phyloP scores from a whole-genome alignment of 2,888 invertebrate species.

The Acleris literana region DNA sequence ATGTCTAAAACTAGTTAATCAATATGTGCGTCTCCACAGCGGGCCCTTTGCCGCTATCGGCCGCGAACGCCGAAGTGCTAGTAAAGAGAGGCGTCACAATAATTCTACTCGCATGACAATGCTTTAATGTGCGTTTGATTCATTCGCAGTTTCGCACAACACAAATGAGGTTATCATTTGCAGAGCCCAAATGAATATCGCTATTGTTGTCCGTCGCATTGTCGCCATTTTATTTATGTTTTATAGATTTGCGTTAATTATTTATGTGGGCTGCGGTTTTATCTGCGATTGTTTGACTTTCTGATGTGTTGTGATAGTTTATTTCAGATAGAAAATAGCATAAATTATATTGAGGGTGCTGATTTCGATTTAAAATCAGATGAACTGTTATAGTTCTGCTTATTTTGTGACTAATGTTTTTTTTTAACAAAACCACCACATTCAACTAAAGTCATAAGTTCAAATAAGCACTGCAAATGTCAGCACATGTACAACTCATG shows the following conservation, averaged over 20 bases:
- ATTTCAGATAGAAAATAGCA: neutral
- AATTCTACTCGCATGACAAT: conserved; percentile 81
- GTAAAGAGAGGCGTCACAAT: conserved; percentile 81
- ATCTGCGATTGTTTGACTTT: conserved; percentile 27
- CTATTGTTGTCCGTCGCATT: conserved; percentile 58
- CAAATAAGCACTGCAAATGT: too few species aligned
- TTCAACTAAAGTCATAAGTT: too few species aligned
- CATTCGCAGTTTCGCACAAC: conserved; percentile 64
- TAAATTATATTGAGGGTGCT: too few species aligned
- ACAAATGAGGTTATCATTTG: conserved; percentile 81
- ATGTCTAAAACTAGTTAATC: conserved; percentile 1
- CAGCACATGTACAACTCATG: too few species aligned
- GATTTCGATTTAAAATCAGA: too few species aligned
- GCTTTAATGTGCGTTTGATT: conserved; percentile 82
- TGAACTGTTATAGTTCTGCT: too few species aligned
- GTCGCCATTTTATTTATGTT: conserved; percentile 49
- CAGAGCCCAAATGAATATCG: conserved; percentile 71
- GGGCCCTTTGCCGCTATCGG: conserved; percentile 43
- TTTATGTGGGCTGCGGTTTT: conserved; percentile 44
- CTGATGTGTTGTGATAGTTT: conserved; percentile 8
- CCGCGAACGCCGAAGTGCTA: conserved; percentile 71
- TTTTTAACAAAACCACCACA: too few species aligned
- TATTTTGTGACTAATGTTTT: too few species aligned
- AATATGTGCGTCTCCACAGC: conserved; percentile 47
- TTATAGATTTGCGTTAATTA: conserved; percentile 40